Percentiles rank a stretch among this genome's conserved stretches.
Conservation (phyloP, 2,113 vertebrate species). For the Tragelaphus imberbis region DNA sequence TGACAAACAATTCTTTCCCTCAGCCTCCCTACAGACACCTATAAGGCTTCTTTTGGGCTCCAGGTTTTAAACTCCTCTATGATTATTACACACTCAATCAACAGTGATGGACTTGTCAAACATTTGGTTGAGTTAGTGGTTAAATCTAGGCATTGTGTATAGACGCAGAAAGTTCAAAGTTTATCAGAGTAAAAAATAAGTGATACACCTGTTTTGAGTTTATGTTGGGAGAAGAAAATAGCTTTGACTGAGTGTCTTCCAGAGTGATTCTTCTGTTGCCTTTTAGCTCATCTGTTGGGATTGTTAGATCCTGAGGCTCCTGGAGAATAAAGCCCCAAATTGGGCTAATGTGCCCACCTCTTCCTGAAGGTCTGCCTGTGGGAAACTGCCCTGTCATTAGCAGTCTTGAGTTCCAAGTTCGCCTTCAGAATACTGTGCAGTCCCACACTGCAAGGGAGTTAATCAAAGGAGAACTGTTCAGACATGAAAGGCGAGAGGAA, state of each 20-base stretch:
- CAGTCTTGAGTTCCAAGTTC: not conserved
- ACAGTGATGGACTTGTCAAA: not conserved
- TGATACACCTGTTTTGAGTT: not conserved
- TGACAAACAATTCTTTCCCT: not conserved
- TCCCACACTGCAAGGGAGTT: not conserved
- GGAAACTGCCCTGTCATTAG: not conserved
- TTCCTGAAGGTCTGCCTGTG: not conserved
- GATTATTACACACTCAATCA: not conserved
- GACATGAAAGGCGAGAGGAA: constrained; percentile 54
- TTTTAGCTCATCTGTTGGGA: not conserved
- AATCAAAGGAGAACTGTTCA: constrained; percentile 61
- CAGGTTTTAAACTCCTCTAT: not conserved
- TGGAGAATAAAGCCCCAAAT: not conserved
- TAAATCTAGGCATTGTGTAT: not conserved
- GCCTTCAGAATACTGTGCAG: not conserved
- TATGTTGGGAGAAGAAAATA: constrained; percentile 28
- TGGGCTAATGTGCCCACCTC: not conserved
- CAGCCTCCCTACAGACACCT: not conserved
- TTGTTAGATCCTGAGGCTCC: not conserved
- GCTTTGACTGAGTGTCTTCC: not conserved
- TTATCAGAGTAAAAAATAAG: not conserved
- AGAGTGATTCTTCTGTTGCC: not conserved
- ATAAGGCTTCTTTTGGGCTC: not conserved
- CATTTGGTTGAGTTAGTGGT: not conserved
- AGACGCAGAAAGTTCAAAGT: not conserved